Conservation (phyloP, 2,113 vertebrate species). For the Gymnobelideus leadbeateri region DNA sequence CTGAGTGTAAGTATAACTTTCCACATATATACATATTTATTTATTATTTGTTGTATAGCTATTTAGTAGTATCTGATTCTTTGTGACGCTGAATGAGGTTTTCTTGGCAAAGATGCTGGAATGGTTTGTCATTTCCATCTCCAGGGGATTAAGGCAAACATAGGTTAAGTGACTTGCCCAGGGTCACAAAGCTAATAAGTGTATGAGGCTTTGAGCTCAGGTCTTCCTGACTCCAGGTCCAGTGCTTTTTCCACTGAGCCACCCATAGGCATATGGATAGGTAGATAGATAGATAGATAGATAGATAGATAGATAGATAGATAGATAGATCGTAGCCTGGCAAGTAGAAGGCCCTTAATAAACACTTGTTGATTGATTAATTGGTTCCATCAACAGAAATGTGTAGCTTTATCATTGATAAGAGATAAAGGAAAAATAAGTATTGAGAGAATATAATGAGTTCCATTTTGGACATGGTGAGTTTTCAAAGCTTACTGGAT, state of each 20-base stretch:
- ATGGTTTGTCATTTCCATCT: too few relatives aligned
- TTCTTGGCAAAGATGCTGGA: too few relatives aligned
- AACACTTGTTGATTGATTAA: neutral
- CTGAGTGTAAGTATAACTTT: neutral
- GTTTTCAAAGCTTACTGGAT: neutral
- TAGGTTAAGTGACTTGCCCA: too few relatives aligned
- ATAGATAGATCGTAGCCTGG: neutral
- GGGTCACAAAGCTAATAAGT: neutral
- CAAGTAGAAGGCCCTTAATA: neutral
- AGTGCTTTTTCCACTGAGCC: neutral
- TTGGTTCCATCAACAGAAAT: too few relatives aligned
- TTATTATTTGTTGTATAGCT: too few relatives aligned
- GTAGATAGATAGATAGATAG: neutral
- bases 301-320: neutral
- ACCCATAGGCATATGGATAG: too few relatives aligned
- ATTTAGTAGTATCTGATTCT: too few relatives aligned
- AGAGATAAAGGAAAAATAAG: neutral
- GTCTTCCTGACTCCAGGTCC: too few relatives aligned
- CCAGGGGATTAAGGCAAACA: too few relatives aligned
- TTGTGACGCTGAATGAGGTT: too few relatives aligned
- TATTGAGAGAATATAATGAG: neutral
- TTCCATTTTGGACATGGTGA: neutral
- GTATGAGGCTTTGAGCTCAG: too few relatives aligned
- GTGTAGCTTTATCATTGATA: neutral
- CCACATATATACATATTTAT: neutral